Evolutionary conservation across 2,113 vertebrate species (phyloP).

Genomic region (Tragelaphus imberbis): DNA sequence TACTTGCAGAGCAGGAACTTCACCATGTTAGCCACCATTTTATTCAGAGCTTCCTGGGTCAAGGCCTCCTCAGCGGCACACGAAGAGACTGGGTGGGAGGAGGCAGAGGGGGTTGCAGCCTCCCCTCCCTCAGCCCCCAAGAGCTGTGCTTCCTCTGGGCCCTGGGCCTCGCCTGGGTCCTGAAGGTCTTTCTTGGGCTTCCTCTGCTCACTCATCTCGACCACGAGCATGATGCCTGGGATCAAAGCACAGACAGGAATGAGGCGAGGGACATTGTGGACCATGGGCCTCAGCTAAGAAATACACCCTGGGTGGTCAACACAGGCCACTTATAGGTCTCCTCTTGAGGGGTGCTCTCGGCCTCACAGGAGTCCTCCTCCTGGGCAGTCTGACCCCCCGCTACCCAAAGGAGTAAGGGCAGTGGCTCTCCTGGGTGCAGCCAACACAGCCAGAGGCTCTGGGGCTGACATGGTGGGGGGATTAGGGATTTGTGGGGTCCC

Average conservation of each 20-base stretch:
- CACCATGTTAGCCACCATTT: background rate
- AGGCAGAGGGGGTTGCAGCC: background rate
- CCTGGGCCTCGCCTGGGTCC: background rate
- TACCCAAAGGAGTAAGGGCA: background rate
- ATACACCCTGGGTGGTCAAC: background rate
- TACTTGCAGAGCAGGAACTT: background rate
- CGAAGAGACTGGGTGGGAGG: fast-evolving
- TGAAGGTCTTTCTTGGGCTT: background rate
- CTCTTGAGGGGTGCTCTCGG: background rate
- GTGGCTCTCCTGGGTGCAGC: background rate
- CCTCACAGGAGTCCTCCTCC: background rate
- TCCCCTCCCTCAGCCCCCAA: background rate
- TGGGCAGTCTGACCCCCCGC: background rate
- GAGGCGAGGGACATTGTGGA: background rate
- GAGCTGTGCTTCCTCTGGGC: no score
- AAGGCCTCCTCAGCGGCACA: fast-evolving
- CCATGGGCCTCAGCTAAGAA: no score
- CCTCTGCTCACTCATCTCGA: background rate
- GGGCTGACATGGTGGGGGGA: background rate
- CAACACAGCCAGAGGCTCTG: background rate
- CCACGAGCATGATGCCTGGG: background rate
- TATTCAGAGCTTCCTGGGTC: background rate
- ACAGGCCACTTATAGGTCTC: background rate
- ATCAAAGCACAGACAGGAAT: background rate
- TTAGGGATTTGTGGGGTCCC: background rate